A percentile compares a stretch with the other conserved stretches of the same genome.
Evolutionary conservation across 2,797 vertebrate genomes (phyloP).

Genomic region (Poeciliopsis infans): DNA sequence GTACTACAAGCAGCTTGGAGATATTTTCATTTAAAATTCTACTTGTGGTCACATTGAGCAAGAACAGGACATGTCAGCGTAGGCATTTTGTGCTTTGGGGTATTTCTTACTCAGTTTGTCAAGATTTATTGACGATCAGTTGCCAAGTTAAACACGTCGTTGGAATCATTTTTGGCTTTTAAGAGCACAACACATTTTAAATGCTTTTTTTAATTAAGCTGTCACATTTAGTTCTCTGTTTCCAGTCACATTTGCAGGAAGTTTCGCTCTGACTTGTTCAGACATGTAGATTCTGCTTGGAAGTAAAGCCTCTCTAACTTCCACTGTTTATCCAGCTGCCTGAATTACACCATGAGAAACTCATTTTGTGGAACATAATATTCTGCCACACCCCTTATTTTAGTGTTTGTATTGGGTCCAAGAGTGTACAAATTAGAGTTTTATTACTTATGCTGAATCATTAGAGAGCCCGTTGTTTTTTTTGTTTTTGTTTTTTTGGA

Average conservation of each 20-base stretch:
- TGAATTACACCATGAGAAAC: background rate
- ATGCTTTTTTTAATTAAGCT: background rate
- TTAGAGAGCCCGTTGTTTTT: background rate
- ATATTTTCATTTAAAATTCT: background rate
- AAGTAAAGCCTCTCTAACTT: background rate
- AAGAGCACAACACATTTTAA: background rate
- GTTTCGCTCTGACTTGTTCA: background rate
- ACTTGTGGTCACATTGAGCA: background rate
- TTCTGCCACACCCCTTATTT: background rate
- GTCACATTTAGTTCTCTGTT: background rate
- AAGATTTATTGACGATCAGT: background rate
- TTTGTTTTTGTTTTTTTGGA: no score
- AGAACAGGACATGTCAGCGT: background rate
- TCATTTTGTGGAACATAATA: background rate
- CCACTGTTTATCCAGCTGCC: background rate
- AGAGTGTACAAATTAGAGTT: background rate
- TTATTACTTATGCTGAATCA: background rate
- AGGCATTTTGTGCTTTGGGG: background rate
- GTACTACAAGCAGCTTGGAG: conserved; percentile 61
- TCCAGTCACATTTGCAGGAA: background rate
- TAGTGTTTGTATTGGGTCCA: background rate
- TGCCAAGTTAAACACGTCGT: background rate
- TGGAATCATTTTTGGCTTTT: background rate
- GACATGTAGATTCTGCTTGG: background rate
- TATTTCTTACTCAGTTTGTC: background rate